These are phyloP conservation scores for Porites divaricata DNA, from an alignment of 92 coral and sea anemone species.

Conservation along the genomic window DNA sequence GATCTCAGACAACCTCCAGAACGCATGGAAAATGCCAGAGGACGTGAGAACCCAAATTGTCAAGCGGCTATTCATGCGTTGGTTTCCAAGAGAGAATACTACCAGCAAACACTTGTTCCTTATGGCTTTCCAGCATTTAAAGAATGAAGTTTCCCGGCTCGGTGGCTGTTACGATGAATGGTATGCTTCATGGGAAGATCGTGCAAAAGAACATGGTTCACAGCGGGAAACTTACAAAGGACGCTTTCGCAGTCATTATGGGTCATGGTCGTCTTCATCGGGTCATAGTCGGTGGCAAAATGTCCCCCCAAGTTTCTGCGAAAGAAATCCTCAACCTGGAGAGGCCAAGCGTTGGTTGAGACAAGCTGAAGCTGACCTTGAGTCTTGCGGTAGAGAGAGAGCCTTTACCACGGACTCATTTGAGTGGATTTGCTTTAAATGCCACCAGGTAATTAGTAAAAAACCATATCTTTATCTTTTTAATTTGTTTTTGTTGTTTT, in stretches of 20 bases:
- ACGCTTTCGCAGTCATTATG: not conserved
- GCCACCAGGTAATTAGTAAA: conserved; percentile 81
- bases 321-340: conserved; percentile 64
- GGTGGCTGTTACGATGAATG: conserved; percentile 35
- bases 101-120: conserved; percentile 71
- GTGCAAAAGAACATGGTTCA: conserved; percentile 24
- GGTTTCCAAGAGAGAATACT: conserved; percentile 85
- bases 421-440: conserved; percentile 81
- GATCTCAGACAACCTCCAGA: conserved; percentile 59
- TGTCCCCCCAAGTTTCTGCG: conserved; percentile 39
- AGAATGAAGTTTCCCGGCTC: conserved; percentile 66
- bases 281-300: not conserved
- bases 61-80: conserved; percentile 70
- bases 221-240: conserved; percentile 12
- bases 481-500: no score
- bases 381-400: conserved; percentile 48
- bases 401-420: conserved; percentile 16
- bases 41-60: conserved; percentile 54
- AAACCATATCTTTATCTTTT: no score
- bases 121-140: conserved; percentile 60
- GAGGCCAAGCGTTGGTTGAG: conserved; percentile 75
- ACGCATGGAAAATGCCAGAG: conserved; percentile 77
- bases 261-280: not conserved
- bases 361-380: conserved; percentile 65
- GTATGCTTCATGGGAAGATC: not conserved